Base-by-base conservation (phyloP, 2,888 invertebrate species). In the Brachynemurus nebulosus region DNA sequence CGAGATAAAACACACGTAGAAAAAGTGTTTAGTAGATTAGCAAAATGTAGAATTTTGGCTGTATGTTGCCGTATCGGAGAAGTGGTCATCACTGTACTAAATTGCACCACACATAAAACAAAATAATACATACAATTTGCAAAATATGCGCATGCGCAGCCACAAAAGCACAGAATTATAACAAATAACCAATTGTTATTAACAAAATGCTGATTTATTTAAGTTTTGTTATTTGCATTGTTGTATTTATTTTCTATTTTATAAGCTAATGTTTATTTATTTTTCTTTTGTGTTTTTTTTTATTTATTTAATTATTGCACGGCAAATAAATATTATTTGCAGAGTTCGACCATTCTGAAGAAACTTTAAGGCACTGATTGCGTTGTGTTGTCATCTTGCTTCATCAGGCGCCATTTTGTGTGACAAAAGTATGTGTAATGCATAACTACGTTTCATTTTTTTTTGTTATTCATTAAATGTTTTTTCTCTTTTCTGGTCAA, bases 351-450 rank as follows among this genome's bases (percentile, higher is more conserved):
- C 18, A 37, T 42, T 17, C 18, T 27, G 44, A 25, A 44, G 44
- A 44, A n/a, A n/a, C n/a, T 27, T 14, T 38, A 38, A 21, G 38
- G 25, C 44, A 44, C 38, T 44, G 44, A 44, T 16, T 44, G 23
- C 14, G 14, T 35, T 27, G 16, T 18, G 16, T 40, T 30, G 9
- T 17, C 20, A 5, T n/a, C 40, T 19, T 7, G 12, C 34, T 17
- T 34, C 42, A 42, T 21, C 34, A n/a, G 27, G 30, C 19, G 34
- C 42, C 42, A 42, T 42, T 34, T 42, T 42, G 34, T 42, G 34
- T 42, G 42, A 42, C 35, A 42, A 42, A 42, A 34, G 42, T 42
- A 42, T 42, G 42, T 42, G 42, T 42, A 25, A 40, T 40, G 36
- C 36, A 36, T 36, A n/a, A n/a, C n/a, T n/a, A n/a, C n/a, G n/a